Evolutionary conservation across 2,113 vertebrate genomes (phyloP).

Genomic region (Camarhynchus parvulus): DNA sequence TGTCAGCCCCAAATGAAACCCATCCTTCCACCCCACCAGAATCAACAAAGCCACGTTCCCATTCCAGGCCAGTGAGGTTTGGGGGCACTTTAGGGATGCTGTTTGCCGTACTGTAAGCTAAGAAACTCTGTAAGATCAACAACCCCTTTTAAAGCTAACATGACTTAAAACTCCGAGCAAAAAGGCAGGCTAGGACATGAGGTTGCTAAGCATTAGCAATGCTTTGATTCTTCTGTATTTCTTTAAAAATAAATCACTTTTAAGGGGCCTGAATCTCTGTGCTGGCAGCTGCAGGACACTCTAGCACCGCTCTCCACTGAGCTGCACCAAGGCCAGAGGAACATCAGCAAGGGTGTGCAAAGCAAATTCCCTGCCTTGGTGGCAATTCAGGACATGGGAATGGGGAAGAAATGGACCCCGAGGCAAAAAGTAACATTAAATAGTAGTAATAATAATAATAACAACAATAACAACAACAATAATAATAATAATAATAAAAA

Average conservation of each 20-base stretch:
- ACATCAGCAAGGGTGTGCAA: conserved; percentile 33
- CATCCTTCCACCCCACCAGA: background rate
- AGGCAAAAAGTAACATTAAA: conserved; percentile 63
- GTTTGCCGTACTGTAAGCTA: conserved; percentile 3
- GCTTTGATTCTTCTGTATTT: conserved; percentile 5
- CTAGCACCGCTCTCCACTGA: background rate
- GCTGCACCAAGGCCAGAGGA: conserved; percentile 1
- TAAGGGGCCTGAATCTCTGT: conserved; percentile 17
- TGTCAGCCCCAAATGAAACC: background rate
- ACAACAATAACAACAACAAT: accelerated
- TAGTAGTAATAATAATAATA: conserved; percentile 52
- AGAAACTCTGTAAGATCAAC: conserved; percentile 1
- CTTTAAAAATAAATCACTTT: background rate
- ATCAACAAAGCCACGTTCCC: background rate
- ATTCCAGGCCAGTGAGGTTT: background rate
- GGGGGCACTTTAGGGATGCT: conserved; percentile 15
- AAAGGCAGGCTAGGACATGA: conserved; percentile 45
- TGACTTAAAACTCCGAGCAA: conserved; percentile 1
- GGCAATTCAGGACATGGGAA: background rate
- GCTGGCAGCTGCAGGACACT: conserved; percentile 12
- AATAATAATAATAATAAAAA: background rate
- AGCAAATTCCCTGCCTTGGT: conserved; percentile 33
- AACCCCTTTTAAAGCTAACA: conserved; percentile 55
- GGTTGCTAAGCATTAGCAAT: conserved; percentile 51
- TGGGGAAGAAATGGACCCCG: conserved; percentile 23